phyloP scores from a whole-genome alignment of 2,888 invertebrate species.

The Amiota mariae region DNA sequence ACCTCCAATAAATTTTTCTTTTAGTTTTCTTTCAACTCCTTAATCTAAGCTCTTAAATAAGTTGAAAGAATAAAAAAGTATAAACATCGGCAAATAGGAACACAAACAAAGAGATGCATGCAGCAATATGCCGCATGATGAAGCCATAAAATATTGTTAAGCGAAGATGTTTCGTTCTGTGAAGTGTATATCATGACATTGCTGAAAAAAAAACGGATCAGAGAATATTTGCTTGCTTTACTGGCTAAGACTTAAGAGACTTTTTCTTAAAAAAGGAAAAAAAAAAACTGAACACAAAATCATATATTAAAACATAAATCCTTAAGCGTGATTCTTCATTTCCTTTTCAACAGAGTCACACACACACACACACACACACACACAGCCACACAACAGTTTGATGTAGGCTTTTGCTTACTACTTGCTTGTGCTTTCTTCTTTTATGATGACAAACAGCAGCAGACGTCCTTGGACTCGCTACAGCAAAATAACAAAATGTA shows the following conservation, averaged over 20 bases:
- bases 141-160: slow-evolving; percentile 22
- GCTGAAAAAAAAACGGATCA: background rate
- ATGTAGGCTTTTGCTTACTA: background rate
- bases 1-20: background rate
- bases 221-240: background rate
- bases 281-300: background rate
- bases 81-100: no score
- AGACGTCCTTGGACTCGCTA: background rate
- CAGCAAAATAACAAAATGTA: background rate
- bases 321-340: slow-evolving; percentile 3
- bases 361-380: background rate
- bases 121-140: slow-evolving; percentile 7
- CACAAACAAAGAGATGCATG: background rate
- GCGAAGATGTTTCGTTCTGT: background rate
- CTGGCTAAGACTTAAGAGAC: background rate
- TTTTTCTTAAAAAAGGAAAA: background rate
- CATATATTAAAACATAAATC: background rate
- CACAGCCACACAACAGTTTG: no score
- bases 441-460: background rate
- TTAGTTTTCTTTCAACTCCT: background rate
- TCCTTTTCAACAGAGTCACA: background rate
- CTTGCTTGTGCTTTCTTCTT: background rate
- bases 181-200: background rate
- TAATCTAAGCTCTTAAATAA: background rate
- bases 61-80: no score